These are phyloP conservation scores for Albula goreensis DNA, from an alignment of 2,113 vertebrate species.

Conservation along the genomic window DNA sequence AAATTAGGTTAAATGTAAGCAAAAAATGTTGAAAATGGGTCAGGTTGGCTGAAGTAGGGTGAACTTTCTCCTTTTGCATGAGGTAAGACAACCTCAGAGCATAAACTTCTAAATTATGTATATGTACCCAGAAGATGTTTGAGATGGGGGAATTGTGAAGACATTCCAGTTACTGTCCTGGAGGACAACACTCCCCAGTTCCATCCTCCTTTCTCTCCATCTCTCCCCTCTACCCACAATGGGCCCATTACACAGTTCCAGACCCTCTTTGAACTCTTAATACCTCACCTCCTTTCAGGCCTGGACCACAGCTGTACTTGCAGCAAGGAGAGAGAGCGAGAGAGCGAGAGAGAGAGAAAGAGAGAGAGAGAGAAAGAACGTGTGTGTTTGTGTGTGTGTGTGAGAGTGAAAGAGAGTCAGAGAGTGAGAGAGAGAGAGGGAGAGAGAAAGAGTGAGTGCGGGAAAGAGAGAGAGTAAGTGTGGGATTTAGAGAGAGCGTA, in stretches of 20 bases:
- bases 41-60: neutral
- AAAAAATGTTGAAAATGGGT: neutral
- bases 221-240: neutral
- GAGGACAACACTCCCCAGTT: neutral
- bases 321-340: neutral
- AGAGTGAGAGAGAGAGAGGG: neutral
- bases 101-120: neutral
- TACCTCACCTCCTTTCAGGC: neutral
- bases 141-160: neutral
- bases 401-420: no score
- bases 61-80: neutral
- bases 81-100: neutral
- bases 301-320: neutral
- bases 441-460: no score
- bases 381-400: no score
- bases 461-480: no score
- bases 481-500: no score
- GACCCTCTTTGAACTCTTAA: constrained; percentile 6
- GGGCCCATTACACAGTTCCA: neutral
- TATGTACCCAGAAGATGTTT: neutral
- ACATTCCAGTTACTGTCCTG: neutral
- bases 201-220: neutral
- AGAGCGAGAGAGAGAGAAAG: no score
- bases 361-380: no score
- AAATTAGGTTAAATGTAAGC: no score